Evolutionary conservation across 2,113 vertebrate species (phyloP).

Genomic region (Eidolon helvum): DNA sequence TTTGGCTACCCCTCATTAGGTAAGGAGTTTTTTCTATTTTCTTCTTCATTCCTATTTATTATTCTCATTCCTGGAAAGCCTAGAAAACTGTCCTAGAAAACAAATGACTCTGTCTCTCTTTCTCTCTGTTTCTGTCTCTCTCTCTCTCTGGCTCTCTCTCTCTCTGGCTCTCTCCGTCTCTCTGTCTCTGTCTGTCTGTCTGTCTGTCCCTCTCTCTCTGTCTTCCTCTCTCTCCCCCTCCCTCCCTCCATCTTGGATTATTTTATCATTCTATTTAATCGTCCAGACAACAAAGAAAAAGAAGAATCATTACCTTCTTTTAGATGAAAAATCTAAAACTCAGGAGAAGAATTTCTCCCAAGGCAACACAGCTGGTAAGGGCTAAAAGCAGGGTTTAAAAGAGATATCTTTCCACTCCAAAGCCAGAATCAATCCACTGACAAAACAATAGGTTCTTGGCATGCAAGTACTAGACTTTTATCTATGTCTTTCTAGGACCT

Average conservation of each 20-base stretch:
- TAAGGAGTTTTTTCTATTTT: not conserved
- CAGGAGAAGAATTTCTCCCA: not conserved
- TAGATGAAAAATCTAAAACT: not conserved
- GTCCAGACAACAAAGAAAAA: not conserved
- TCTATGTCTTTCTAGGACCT: not conserved
- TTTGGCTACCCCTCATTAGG: not conserved
- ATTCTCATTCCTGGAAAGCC: not conserved
- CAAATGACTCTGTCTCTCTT: not conserved
- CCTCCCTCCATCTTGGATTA: not conserved
- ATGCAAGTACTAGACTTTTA: not conserved
- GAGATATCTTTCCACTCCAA: not conserved
- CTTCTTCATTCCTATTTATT: not conserved
- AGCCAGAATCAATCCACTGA: not conserved
- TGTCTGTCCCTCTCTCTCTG: not conserved
- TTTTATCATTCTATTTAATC: not conserved
- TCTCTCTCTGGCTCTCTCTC: not conserved
- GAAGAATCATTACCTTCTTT: not conserved
- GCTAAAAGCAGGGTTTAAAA: not conserved
- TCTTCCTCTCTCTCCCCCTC: not conserved
- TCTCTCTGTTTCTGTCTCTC: no score
- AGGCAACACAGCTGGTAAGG: not conserved
- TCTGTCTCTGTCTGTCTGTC: no score
- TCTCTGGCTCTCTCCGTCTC: not conserved
- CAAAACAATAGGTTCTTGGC: not conserved
- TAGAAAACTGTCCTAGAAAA: not conserved